phyloP scores from a whole-genome alignment of 23 tunicate species.

The Trididemnum clinides region DNA sequence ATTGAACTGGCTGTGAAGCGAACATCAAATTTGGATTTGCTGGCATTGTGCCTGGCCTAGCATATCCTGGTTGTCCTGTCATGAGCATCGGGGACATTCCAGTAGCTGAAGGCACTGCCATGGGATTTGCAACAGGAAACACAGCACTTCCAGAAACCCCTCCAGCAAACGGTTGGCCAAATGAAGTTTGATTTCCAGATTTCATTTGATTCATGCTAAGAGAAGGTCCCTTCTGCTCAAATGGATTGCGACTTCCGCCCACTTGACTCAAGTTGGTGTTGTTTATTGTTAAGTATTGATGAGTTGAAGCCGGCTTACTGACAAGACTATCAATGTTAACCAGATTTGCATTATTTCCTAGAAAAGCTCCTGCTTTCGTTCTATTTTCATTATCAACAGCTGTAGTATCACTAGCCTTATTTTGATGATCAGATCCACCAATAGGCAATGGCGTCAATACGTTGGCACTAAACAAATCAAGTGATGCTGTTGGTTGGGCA shows the following conservation, averaged over 20 bases:
- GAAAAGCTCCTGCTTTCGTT: conserved; percentile 49
- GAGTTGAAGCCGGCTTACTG: conserved; percentile 34
- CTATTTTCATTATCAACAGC: neutral
- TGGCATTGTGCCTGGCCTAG: neutral
- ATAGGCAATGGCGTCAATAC: conserved; percentile 3
- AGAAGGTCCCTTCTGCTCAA: conserved; percentile 76
- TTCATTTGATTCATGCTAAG: conserved; percentile 67
- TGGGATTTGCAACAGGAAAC: neutral
- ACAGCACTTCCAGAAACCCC: neutral
- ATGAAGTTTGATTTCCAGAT: conserved; percentile 3
- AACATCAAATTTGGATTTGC: neutral
- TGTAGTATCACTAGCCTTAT: neutral
- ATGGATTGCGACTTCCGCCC: conserved; percentile 63
- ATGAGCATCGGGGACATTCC: neutral
- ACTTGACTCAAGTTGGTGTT: conserved; percentile 6
- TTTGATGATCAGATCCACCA: neutral
- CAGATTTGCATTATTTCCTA: conserved; percentile 61
- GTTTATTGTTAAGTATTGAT: conserved; percentile 44
- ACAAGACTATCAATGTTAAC: conserved; percentile 73
- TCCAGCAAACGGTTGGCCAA: neutral
- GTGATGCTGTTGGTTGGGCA: neutral
- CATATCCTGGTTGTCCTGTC: neutral
- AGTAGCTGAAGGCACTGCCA: neutral
- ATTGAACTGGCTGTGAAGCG: neutral
- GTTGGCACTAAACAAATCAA: conserved; percentile 7